Evolutionary conservation across 2,113 vertebrate species (phyloP).

Genomic region (Canis aureus): DNA sequence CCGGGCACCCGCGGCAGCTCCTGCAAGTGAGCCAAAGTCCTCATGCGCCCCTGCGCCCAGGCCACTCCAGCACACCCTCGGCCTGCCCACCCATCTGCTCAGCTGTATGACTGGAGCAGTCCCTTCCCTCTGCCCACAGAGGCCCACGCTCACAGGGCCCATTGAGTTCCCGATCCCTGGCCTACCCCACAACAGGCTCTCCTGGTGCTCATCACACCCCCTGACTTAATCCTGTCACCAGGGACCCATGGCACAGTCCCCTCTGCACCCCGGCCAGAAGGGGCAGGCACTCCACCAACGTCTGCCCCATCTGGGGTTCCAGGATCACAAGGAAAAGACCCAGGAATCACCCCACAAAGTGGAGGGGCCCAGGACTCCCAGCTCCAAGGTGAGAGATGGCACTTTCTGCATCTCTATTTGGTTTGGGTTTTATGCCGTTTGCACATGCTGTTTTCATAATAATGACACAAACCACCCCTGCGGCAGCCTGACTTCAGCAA

Average conservation of each 20-base stretch:
- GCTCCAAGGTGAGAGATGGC: accelerated
- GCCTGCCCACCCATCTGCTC: accelerated
- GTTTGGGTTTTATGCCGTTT: accelerated
- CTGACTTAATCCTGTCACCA: background rate
- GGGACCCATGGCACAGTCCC: accelerated
- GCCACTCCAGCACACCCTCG: accelerated
- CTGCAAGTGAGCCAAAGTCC: background rate
- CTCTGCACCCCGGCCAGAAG: background rate
- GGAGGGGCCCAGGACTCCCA: accelerated
- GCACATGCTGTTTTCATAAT: accelerated
- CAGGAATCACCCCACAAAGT: accelerated
- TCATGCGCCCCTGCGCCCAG: accelerated
- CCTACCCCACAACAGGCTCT: accelerated
- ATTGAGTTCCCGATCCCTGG: accelerated
- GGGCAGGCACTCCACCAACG: no score
- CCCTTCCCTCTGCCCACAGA: accelerated
- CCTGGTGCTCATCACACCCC: background rate
- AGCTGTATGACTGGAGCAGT: background rate
- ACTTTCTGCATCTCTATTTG: accelerated
- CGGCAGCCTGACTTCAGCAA: accelerated
- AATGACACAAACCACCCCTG: accelerated
- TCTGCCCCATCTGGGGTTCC: background rate
- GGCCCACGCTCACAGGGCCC: accelerated
- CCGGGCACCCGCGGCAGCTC: background rate
- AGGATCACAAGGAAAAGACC: accelerated